phyloP scores from a whole-genome alignment of 2,888 invertebrate genomes.

The Hirtodrosophila alboralis region DNA sequence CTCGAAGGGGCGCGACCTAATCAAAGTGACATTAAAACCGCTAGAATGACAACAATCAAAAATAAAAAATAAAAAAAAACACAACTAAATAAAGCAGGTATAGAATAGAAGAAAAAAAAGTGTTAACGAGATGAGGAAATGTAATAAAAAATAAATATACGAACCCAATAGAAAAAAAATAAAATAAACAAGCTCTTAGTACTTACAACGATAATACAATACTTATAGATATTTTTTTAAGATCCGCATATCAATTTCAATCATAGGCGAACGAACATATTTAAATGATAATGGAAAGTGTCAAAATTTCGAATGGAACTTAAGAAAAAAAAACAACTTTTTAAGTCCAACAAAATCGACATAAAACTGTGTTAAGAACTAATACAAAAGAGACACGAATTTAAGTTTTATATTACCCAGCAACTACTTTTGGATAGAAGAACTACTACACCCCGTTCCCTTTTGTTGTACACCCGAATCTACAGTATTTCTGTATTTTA shows the following conservation, averaged over 20 bases:
- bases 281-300: constrained; percentile 67
- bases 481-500: not conserved
- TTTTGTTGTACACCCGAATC: constrained; percentile 3
- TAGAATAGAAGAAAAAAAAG: constrained; percentile 19
- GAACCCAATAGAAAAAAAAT: not conserved
- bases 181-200: constrained; percentile 21
- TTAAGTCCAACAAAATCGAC: constrained; percentile 4
- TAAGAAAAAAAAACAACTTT: too few relatives aligned
- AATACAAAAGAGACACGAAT: constrained; percentile 40
- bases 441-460: constrained; percentile 4
- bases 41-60: constrained; percentile 54
- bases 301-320: constrained; percentile 39
- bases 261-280: constrained; percentile 17
- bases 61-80: too few relatives aligned
- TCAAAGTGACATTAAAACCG: constrained; percentile 67
- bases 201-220: constrained; percentile 54
- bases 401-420: constrained; percentile 50
- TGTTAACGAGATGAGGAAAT: constrained; percentile 57
- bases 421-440: constrained; percentile 36
- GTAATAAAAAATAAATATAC: constrained; percentile 40
- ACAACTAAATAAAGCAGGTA: not conserved
- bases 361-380: constrained; percentile 39
- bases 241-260: constrained; percentile 44
- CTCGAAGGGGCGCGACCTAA: constrained; percentile 49
- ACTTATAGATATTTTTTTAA: constrained; percentile 23